A percentile compares a stretch with the other conserved stretches of the same genome.
Conservation (phyloP, 2,113 vertebrate species). For the Tichodroma muraria region DNA sequence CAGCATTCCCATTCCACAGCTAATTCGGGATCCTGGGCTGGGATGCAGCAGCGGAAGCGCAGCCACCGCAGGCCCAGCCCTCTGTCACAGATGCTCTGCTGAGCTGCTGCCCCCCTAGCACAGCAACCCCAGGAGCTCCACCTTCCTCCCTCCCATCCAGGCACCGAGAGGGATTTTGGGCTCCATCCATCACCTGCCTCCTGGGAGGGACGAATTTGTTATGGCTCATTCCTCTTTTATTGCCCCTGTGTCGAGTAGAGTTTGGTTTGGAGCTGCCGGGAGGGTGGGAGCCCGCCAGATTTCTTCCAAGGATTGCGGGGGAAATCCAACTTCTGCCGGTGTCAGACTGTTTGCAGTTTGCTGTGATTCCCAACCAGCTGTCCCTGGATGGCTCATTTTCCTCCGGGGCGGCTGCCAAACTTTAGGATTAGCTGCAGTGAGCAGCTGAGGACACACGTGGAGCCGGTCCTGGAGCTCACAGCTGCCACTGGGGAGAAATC, state of each 20-base stretch:
- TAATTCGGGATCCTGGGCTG: neutral
- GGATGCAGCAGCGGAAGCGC: neutral
- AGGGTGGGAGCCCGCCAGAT: neutral
- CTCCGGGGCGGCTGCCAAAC: neutral
- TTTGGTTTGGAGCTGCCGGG: neutral
- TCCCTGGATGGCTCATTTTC: constrained; percentile 15
- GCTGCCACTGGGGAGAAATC: neutral
- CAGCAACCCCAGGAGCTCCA: neutral
- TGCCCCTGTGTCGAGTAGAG: accelerated
- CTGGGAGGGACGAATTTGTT: neutral
- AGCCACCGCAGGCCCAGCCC: neutral
- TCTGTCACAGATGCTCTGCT: neutral
- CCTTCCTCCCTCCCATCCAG: neutral
- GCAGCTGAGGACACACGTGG: neutral
- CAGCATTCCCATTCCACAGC: neutral
- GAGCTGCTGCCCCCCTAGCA: neutral
- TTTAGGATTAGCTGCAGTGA: neutral
- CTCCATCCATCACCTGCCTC: neutral
- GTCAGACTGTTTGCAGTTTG: constrained; percentile 9
- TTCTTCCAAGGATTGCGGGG: neutral
- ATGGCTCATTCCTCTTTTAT: neutral
- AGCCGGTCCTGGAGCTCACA: accelerated
- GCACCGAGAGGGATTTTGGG: accelerated
- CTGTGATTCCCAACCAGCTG: constrained; percentile 27
- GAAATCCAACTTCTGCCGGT: neutral